Evolutionary conservation across 2,888 invertebrate species (phyloP).

Genomic region (Zygogramma bicolorata): DNA sequence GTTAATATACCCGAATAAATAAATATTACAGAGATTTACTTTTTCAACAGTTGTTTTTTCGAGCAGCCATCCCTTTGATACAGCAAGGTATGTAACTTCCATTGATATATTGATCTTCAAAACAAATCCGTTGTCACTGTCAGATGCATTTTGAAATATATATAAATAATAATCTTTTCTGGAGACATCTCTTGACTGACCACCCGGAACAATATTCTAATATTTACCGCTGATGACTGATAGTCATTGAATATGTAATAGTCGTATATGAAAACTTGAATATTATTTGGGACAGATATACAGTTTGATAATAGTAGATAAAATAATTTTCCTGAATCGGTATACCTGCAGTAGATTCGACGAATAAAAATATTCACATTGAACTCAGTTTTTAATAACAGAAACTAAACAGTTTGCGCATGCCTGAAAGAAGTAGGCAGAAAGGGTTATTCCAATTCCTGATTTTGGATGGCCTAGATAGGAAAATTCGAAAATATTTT

Average conservation of each 20-base stretch:
- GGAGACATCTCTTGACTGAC: too few relatives aligned
- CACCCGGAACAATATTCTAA: too few relatives aligned
- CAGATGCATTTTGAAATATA: too few relatives aligned
- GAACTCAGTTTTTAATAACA: conserved; percentile 4
- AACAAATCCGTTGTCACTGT: too few relatives aligned
- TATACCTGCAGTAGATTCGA: conserved; percentile 3
- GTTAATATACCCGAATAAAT: too few relatives aligned
- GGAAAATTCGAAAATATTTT: neutral
- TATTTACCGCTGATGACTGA: too few relatives aligned
- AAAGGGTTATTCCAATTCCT: neutral
- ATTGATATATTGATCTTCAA: too few relatives aligned
- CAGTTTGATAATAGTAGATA: neutral
- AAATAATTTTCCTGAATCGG: conserved; percentile 8
- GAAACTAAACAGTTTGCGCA: neutral
- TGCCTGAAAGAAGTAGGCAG: neutral
- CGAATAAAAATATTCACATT: conserved; percentile 6
- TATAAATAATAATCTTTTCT: too few relatives aligned
- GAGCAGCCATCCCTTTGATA: too few relatives aligned
- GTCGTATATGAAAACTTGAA: conserved; percentile 5
- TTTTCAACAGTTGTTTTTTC: too few relatives aligned
- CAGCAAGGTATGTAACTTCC: too few relatives aligned
- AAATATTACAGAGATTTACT: too few relatives aligned
- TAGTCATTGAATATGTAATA: neutral
- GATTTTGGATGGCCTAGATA: neutral
- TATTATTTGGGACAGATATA: conserved; percentile 13